phyloP scores from a whole-genome alignment of 1,140 invertebrate species.

The Rhagoletis pomonella region DNA sequence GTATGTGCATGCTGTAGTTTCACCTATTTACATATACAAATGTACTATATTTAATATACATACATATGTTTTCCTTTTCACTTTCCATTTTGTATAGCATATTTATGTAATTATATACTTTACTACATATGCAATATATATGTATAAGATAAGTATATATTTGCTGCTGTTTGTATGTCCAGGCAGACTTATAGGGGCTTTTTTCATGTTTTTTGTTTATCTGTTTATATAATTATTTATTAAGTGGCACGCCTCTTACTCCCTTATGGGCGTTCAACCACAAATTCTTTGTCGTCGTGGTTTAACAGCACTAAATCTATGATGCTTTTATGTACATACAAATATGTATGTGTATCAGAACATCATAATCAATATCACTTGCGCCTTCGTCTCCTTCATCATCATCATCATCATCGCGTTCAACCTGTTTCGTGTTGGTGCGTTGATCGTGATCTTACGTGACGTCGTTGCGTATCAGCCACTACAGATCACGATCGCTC shows the following conservation, averaged over 20 bases:
- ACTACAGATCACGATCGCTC: constrained; percentile 21
- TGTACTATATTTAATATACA: neutral
- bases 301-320: neutral
- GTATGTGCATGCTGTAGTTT: neutral
- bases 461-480: neutral
- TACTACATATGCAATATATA: neutral
- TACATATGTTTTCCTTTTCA: neutral
- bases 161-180: constrained; percentile 44
- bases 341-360: constrained; percentile 37
- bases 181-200: constrained; percentile 12
- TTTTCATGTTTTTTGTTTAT: neutral
- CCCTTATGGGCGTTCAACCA: neutral
- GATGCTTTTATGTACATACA: neutral
- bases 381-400: neutral
- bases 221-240: neutral
- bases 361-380: neutral
- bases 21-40: neutral
- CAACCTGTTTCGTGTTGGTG: neutral
- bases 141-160: constrained; percentile 50
- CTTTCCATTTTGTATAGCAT: neutral
- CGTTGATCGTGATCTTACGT: constrained; percentile 33
- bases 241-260: neutral
- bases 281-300: constrained; percentile 32
- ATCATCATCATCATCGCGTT: neutral
- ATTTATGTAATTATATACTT: neutral